Evolutionary conservation across 2,113 vertebrate genomes (phyloP).

Genomic region (Zootoca vivipara): DNA sequence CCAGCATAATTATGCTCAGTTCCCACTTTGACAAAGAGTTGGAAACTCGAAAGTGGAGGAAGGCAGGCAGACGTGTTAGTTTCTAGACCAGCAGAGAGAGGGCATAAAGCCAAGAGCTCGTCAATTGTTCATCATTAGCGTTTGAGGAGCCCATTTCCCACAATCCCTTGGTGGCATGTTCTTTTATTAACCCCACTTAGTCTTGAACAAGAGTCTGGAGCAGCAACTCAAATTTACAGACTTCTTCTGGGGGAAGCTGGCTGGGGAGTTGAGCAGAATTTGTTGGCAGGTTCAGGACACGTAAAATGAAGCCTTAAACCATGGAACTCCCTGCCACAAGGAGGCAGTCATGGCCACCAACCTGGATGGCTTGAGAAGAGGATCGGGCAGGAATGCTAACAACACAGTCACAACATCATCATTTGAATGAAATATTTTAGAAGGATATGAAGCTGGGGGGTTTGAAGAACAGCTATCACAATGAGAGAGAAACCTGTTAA

Average conservation of each 20-base stretch:
- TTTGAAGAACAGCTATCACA: too few species aligned
- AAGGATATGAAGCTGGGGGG: too few species aligned
- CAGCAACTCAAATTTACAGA: slow-evolving; percentile 36
- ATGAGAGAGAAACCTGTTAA: too few species aligned
- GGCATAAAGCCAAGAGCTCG: slow-evolving; percentile 58
- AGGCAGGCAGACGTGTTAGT: slow-evolving; percentile 37
- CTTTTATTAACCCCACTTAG: slow-evolving; percentile 75
- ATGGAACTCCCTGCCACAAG: too few species aligned
- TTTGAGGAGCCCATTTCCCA: slow-evolving; percentile 57
- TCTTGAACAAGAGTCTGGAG: slow-evolving; percentile 56
- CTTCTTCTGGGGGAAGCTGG: slow-evolving; percentile 16
- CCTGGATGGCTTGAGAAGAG: too few species aligned
- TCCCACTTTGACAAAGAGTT: slow-evolving; percentile 42
- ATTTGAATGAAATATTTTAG: too few species aligned
- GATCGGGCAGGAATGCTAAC: too few species aligned
- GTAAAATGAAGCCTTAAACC: too few species aligned
- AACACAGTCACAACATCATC: too few species aligned
- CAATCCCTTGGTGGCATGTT: slow-evolving; percentile 54
- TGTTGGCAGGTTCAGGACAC: too few species aligned
- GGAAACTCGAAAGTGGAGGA: slow-evolving; percentile 18
- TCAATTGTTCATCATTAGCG: slow-evolving; percentile 67
- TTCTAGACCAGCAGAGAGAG: slow-evolving; percentile 54
- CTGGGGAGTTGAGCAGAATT: background rate
- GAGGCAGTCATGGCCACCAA: too few species aligned
- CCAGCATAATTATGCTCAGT: slow-evolving; percentile 24